Evolutionary conservation across 1,140 invertebrate genomes (phyloP), one percentile per base, ranked within the genome.

Genomic region (Penaeus chinensis): DNA sequence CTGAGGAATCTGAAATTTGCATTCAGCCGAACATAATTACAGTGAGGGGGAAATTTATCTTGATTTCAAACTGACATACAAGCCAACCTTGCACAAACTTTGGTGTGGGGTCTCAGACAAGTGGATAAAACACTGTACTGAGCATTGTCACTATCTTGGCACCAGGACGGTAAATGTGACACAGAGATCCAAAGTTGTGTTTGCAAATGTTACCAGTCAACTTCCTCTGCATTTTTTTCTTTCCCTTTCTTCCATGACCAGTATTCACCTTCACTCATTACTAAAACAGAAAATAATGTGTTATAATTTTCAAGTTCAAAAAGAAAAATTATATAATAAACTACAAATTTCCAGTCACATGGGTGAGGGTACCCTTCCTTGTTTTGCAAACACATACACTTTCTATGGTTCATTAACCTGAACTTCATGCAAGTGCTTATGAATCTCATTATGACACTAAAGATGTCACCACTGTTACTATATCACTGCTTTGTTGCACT

Each of bases 1-100:
- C 10, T 54, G 16, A 54, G 54, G 54, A 54, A 16, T 54, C 54
- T 1, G 10, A 54, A 54, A 16, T 54, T 54, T 8, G 16, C 54
- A 54, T 54, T 11, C 54, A 54, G 37, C 4, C 7, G 54, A 54
- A 54, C 54, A 54, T 54, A 54, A 54, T 54, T 54, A 54, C 54
- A 54, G 54, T 16, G 54, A 54, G 0, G 54, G 54, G 54, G 10
- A 54, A 54, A 54, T 47, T 66, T 47, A 22, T 27, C 76, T 54
- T 19, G n/a, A 27, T 86, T 86, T 65, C 84, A 86, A 86, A 77
- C 63, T 69, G 18, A 37, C 84, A 86, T 54, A 71, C 22, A 60
- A 65, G 62, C 84, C 66, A 78, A 65, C 84, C 42, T 27, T 54
- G 54, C 54, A 60, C 77, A 80, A 65, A 83, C 65, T 80, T 65